phyloP scores from a whole-genome alignment of 2,888 invertebrate species.

The Tolmerus cingulatus region DNA sequence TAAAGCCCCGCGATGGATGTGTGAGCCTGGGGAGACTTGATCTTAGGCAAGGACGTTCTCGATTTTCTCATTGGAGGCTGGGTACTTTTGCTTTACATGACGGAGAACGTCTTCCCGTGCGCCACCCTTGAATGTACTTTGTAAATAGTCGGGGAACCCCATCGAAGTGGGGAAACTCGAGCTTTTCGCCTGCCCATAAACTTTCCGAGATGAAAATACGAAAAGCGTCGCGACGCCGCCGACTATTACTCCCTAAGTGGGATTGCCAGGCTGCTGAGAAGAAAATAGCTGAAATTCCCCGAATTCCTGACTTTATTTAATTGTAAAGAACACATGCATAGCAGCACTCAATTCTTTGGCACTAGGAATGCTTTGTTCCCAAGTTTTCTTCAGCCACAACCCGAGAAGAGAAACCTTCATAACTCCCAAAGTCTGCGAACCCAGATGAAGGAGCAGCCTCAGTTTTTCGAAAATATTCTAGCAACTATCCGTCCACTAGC shows the following conservation, averaged over 20 bases:
- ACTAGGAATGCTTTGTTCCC: not conserved
- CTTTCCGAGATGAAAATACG: not conserved
- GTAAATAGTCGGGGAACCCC: not conserved
- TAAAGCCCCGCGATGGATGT: not conserved
- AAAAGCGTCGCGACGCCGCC: not conserved
- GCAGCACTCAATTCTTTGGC: not conserved
- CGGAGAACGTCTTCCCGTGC: conserved; percentile 16
- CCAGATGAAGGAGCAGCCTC: not conserved
- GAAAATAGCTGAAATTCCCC: not conserved
- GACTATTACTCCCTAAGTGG: not conserved
- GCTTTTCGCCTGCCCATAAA: not conserved
- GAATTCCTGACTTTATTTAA: not conserved
- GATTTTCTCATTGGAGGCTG: conserved; percentile 23
- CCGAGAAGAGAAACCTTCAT: not conserved
- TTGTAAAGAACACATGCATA: not conserved
- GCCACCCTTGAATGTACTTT: not conserved
- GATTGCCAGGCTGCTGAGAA: not conserved
- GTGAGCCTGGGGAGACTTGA: conserved; percentile 26
- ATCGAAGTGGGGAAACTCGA: not conserved
- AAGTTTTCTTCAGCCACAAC: not conserved
- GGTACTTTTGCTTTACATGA: not conserved
- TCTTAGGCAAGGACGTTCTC: conserved; percentile 46
- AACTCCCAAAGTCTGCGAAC: not conserved
- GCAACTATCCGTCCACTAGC: not conserved
- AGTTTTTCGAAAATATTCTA: not conserved